Evolutionary conservation across 64 coral and sea anemone genomes (phyloP).

Genomic region (Montipora foliosa): DNA sequence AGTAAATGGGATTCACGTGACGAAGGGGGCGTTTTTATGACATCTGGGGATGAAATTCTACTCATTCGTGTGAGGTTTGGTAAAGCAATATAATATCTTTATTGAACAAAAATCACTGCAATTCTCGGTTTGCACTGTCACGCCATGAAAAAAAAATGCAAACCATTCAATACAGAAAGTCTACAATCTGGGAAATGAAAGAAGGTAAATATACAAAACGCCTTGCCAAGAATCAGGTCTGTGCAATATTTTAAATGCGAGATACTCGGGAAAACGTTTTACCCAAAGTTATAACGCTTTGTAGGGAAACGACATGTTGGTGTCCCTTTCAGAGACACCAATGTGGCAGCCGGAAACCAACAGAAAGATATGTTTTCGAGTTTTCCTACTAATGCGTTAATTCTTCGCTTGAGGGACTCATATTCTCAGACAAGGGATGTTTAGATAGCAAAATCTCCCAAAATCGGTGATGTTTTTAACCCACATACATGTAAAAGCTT

Average conservation of each 20-base stretch:
- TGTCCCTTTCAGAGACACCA: slow-evolving; percentile 24
- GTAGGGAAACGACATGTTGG: slow-evolving; percentile 41
- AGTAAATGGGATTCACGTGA: too few relatives aligned
- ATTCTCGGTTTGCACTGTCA: too few relatives aligned
- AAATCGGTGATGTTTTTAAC: neutral
- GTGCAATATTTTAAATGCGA: neutral
- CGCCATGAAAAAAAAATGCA: too few relatives aligned
- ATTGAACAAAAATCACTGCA: too few relatives aligned
- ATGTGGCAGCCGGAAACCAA: neutral
- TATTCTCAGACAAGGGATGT: neutral
- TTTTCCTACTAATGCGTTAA: slow-evolving; percentile 12
- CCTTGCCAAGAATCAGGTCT: slow-evolving; percentile 42
- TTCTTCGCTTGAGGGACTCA: neutral
- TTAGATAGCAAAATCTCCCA: neutral
- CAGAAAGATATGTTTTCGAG: slow-evolving; percentile 24
- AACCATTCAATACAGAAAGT: too few relatives aligned
- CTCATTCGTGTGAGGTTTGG: too few relatives aligned
- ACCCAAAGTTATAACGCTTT: slow-evolving; percentile 38
- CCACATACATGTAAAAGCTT: neutral
- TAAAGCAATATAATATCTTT: too few relatives aligned
- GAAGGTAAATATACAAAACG: too few relatives aligned
- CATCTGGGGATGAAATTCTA: too few relatives aligned
- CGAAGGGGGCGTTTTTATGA: too few relatives aligned
- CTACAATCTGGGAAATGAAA: too few relatives aligned
- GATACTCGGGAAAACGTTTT: slow-evolving; percentile 15